Evolutionary conservation across 2,888 invertebrate species (phyloP).

Genomic region (Cistogaster globosa): DNA sequence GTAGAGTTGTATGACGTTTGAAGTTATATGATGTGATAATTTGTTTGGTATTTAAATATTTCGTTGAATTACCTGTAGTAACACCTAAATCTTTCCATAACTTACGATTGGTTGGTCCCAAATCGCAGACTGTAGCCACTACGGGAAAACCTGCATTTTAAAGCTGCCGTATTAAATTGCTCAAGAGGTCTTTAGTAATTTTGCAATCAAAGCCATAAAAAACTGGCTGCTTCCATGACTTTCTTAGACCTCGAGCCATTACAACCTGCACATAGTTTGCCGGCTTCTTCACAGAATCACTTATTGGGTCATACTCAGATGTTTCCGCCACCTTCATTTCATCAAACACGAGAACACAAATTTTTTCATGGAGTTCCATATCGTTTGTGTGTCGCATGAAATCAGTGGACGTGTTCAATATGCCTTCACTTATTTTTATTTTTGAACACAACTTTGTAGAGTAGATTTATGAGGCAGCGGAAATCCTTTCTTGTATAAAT

Average conservation of each 20-base stretch:
- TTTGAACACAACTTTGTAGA: conserved; percentile 25
- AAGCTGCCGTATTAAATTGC: no score
- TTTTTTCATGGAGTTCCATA: conserved; percentile 16
- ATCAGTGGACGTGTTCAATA: neutral
- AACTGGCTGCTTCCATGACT: neutral
- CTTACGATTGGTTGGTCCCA: conserved; percentile 2
- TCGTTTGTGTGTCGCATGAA: conserved; percentile 10
- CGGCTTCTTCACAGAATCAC: neutral
- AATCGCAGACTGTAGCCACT: neutral
- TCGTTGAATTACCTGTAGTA: neutral
- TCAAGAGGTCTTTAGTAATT: neutral
- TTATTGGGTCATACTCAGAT: conserved; percentile 44
- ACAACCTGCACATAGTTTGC: neutral
- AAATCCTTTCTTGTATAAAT: conserved; percentile 43
- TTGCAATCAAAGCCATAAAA: neutral
- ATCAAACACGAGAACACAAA: conserved; percentile 54
- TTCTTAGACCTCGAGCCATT: neutral
- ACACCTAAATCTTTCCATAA: conserved; percentile 8
- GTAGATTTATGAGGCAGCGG: conserved; percentile 30
- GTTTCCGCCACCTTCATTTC: conserved; percentile 56
- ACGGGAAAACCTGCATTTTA: neutral
- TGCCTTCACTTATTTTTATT: conserved; percentile 1
- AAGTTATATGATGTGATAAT: neutral
- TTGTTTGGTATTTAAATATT: neutral
- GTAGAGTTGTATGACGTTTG: neutral